phyloP scores from a whole-genome alignment of 2,888 invertebrate genomes.

The Linyphia triangularis region DNA sequence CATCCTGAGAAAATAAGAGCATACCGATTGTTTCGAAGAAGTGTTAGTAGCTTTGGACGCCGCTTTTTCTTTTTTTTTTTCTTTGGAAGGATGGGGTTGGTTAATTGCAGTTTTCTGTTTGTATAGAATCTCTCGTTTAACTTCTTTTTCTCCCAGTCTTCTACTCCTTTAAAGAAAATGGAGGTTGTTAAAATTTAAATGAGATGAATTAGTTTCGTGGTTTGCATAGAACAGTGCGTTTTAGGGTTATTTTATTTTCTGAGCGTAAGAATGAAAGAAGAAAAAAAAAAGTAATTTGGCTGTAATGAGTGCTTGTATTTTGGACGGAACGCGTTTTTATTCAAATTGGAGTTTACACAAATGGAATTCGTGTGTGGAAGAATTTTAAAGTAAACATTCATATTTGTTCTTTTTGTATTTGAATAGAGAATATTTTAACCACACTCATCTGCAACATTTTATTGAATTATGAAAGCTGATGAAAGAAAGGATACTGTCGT shows the following conservation, averaged over 20 bases:
- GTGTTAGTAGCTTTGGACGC: not conserved
- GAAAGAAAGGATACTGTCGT: too few species aligned
- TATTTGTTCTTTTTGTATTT: too few species aligned
- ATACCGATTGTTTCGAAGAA: conserved; percentile 23
- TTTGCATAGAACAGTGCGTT: not conserved
- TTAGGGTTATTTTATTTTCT: not conserved
- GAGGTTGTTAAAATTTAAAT: conserved; percentile 3
- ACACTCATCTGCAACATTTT: too few species aligned
- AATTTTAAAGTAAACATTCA: too few species aligned
- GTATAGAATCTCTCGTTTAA: not conserved
- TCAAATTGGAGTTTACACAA: too few species aligned
- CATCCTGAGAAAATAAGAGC: conserved; percentile 23
- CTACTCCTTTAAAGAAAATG: not conserved
- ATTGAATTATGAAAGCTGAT: too few species aligned
- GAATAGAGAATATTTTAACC: too few species aligned
- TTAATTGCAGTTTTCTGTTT: not conserved
- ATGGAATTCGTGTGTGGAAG: too few species aligned
- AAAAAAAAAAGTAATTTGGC: not conserved
- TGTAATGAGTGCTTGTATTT: not conserved
- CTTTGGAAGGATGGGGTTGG: too few species aligned
- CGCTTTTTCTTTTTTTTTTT: not conserved
- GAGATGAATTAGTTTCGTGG: not conserved
- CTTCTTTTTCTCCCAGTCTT: not conserved
- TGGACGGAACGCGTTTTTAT: not conserved
- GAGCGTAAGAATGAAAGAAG: not conserved